Conservation (phyloP, 1,140 invertebrate species). For the Glossosoma conforme region DNA sequence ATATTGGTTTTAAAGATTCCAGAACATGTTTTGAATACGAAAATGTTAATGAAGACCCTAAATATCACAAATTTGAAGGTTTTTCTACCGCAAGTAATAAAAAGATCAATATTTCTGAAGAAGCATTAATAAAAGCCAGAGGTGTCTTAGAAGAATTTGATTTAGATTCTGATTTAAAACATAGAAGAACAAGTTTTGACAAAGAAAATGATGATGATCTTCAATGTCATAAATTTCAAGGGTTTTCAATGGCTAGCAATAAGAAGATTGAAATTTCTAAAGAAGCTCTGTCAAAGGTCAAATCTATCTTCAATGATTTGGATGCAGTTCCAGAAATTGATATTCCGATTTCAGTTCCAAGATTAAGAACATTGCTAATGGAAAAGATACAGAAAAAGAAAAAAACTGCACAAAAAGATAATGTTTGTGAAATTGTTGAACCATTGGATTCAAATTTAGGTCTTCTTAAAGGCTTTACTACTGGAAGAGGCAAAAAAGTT, state of each 20-base stretch:
- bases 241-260: slow-evolving; percentile 36
- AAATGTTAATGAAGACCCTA: background rate
- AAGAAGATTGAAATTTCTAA: slow-evolving; percentile 34
- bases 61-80: slow-evolving; percentile 34
- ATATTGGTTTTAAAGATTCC: background rate
- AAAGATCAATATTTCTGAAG: slow-evolving; percentile 31
- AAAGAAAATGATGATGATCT: background rate
- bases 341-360: no score
- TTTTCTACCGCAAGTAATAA: slow-evolving; percentile 37
- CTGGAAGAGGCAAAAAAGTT: no score
- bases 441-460: no score
- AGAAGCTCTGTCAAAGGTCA: slow-evolving; percentile 32
- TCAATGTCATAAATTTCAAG: slow-evolving; percentile 16
- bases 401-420: no score
- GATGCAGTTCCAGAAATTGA: no score
- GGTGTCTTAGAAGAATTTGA: slow-evolving; percentile 30
- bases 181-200: slow-evolving; percentile 1
- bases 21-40: background rate
- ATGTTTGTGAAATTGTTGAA: no score
- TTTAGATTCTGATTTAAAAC: background rate
- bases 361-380: no score
- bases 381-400: no score
- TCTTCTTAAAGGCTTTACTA: no score
- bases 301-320: slow-evolving; percentile 31
- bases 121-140: slow-evolving; percentile 31